phyloP scores from a whole-genome alignment of 2,888 invertebrate genomes.

The Esperia sulphurella region DNA sequence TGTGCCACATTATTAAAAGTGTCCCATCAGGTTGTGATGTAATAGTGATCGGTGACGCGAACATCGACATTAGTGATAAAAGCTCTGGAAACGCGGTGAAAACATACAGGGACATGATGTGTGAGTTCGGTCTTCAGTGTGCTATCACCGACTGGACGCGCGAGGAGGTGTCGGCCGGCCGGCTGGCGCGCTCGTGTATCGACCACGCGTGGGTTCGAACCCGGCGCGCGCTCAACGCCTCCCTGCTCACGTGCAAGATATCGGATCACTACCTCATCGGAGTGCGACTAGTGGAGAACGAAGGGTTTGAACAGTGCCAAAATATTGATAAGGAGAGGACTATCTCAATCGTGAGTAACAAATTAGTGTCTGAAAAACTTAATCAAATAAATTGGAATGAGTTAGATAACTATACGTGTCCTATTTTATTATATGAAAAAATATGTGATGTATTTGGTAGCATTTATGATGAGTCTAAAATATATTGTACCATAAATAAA shows the following conservation, averaged over 20 bases:
- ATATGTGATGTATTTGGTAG: too few relatives aligned
- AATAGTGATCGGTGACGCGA: neutral
- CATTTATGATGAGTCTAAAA: too few relatives aligned
- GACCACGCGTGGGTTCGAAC: constrained; percentile 11
- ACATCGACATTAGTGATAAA: neutral
- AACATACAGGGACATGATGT: constrained; percentile 1
- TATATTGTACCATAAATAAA: too few relatives aligned
- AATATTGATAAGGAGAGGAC: too few relatives aligned
- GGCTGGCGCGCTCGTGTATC: constrained; percentile 7
- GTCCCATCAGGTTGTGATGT: neutral
- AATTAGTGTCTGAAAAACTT: too few relatives aligned
- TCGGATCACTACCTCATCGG: constrained; percentile 10
- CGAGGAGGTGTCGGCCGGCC: neutral
- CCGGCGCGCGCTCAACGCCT: neutral
- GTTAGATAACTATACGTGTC: too few relatives aligned
- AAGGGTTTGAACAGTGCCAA: too few relatives aligned
- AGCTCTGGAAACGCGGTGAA: neutral
- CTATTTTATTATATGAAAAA: too few relatives aligned
- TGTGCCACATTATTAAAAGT: neutral
- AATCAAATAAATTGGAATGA: too few relatives aligned
- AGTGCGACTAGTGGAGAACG: neutral
- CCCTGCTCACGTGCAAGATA: constrained; percentile 4
- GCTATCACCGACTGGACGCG: neutral
- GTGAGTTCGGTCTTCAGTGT: constrained; percentile 1
- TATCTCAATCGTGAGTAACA: too few relatives aligned